Evolutionary conservation across 1,140 invertebrate species (phyloP).

Genomic region (Dendroctonus valens): DNA sequence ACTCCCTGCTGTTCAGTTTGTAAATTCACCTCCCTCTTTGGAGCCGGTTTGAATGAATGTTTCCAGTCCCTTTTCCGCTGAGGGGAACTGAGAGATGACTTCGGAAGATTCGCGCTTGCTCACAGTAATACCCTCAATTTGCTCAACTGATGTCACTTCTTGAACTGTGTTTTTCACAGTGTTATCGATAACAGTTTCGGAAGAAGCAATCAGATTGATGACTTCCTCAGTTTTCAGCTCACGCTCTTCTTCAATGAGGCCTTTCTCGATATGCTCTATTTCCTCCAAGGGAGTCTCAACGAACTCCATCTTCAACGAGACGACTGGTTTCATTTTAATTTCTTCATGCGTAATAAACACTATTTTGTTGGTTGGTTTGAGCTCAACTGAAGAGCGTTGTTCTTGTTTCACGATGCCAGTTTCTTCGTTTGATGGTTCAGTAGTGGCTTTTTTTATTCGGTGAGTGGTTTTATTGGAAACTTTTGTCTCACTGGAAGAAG

Average conservation of each 20-base stretch:
- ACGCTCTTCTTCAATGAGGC: conserved; percentile 11
- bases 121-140: conserved; percentile 2
- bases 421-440: not conserved
- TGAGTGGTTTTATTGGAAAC: no score
- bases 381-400: conserved; percentile 6
- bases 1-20: not conserved
- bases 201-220: not conserved
- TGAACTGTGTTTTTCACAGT: not conserved
- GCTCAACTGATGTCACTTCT: not conserved
- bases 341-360: conserved; percentile 68
- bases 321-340: conserved; percentile 62
- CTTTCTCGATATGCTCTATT: conserved; percentile 16
- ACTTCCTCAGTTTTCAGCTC: not conserved
- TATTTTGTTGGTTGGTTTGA: conserved; percentile 56
- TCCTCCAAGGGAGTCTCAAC: conserved; percentile 33
- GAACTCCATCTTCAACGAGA: conserved; percentile 61
- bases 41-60: conserved; percentile 3
- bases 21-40: not conserved
- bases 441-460: not conserved
- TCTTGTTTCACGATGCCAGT: not conserved
- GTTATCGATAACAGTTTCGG: conserved; percentile 6
- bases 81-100: not conserved
- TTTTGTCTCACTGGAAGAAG: conserved; percentile 3
- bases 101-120: not conserved
- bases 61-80: not conserved